These are phyloP conservation scores for Drosophila cyrtoloma DNA, from an alignment of 2,888 invertebrate genomes.

Conservation along the genomic window DNA sequence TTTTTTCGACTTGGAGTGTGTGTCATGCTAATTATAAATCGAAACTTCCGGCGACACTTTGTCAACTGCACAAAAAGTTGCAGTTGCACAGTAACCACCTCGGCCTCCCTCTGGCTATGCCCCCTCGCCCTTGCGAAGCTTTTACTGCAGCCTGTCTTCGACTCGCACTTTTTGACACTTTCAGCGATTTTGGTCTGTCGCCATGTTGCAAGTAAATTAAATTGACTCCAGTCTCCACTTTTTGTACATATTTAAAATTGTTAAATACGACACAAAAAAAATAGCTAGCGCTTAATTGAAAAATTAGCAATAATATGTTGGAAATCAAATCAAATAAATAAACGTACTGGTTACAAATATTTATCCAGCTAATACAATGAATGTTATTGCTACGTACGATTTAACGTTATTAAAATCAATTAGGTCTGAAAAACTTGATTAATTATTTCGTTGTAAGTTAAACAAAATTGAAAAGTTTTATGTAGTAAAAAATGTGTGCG, in stretches of 20 bases:
- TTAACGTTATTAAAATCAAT: not conserved
- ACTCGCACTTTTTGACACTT: conserved; percentile 65
- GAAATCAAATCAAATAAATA: not conserved
- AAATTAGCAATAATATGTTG: not conserved
- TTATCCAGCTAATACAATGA: not conserved
- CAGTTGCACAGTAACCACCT: conserved; percentile 11
- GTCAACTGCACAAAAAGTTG: conserved; percentile 69
- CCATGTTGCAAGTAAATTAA: conserved; percentile 63
- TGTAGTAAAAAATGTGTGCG: not conserved
- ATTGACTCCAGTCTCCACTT: conserved; percentile 38
- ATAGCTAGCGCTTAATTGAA: not conserved
- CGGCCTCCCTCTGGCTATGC: not conserved
- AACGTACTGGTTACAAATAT: not conserved
- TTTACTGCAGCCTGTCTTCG: conserved; percentile 25
- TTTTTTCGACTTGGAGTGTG: conserved; percentile 70
- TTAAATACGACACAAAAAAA: conserved; percentile 8
- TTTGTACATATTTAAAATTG: conserved; percentile 37
- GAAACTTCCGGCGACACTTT: conserved; percentile 79
- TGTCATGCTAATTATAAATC: conserved; percentile 81
- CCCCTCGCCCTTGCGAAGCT: not conserved
- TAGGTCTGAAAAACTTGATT: not conserved
- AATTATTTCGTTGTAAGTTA: not conserved
- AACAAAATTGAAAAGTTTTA: not conserved
- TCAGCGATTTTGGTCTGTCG: conserved; percentile 42
- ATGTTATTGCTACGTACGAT: too few species aligned